Evolutionary conservation across 1,140 invertebrate genomes (phyloP), one percentile per base, ranked within the genome.

Genomic region (Bombus fervidus): DNA sequence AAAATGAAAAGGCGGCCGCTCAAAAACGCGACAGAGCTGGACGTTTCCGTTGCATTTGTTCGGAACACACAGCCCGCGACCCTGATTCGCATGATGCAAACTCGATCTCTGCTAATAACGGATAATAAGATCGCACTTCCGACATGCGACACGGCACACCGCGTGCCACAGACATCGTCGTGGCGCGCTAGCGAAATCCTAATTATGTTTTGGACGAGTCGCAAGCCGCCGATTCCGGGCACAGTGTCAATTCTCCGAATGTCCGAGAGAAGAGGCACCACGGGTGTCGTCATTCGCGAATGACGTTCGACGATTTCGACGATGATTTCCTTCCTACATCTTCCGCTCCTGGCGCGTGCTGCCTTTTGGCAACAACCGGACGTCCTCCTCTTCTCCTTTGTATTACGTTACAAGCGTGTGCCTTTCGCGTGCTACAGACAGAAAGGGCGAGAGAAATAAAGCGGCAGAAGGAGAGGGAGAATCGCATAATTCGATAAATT

Each of bases 161-260:
- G 41, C 78, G 68, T 59, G 25, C 68, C 77, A n/a, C 31, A 66
- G 76, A 1, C 47, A 53, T 69, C 53, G 18, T 81, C 71, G 68
- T 69, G 81, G 77, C 80, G 77, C 80, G 59, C 69, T 72, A 73
- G 39, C 43, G 64, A 85, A 82, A 89, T 82, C 89, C 85, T 89
- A 90, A 90, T 89, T 89, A 89, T 69, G 82, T 90, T 87, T 87
- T 90, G 89, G 88, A 89, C 53, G 47, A 64, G 74, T 82, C 64
- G 69, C 85, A 87, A 89, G 25, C 73, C 25, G 71, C 62, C 82
- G 41, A 83, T 90, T 89, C 68, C 59, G 64, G 75, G 78, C 74
- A 80, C 81, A 68, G 57, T 87, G 83, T 87, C 75, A 87, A 87
- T 66, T 83, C 37, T 59, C 15, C 82, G 68, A 34, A 59, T 81